Percentiles rank a stretch among this genome's conserved stretches.
These are phyloP conservation scores for Anabacerthia variegaticeps DNA, from an alignment of 2,797 vertebrate species.

Conservation along the genomic window DNA sequence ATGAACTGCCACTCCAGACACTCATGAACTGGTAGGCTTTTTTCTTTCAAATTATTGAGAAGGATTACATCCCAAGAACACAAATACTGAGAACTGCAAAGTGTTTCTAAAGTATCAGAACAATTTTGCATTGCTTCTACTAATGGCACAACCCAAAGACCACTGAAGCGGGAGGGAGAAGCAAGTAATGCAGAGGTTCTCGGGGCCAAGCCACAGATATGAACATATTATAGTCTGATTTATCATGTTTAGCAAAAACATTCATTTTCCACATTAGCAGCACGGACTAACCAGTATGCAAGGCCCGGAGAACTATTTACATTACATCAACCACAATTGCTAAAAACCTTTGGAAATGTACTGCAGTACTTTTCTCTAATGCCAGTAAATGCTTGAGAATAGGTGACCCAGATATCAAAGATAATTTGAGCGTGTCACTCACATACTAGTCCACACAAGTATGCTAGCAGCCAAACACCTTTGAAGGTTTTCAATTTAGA, in stretches of 20 bases:
- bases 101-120: background rate
- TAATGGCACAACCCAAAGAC: background rate
- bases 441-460: background rate
- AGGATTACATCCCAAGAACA: background rate
- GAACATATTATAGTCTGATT: background rate
- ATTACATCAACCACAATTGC: background rate
- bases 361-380: background rate
- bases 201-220: background rate
- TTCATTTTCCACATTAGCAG: background rate
- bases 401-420: background rate
- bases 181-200: background rate
- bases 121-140: background rate
- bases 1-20: background rate
- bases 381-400: background rate
- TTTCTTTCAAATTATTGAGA: background rate
- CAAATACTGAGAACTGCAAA: background rate
- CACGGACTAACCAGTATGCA: background rate
- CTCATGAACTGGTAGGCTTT: background rate
- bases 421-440: background rate
- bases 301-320: background rate
- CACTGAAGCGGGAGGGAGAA: background rate
- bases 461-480: background rate
- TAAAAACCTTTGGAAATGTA: slow-evolving; percentile 20
- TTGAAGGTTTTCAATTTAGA: background rate
- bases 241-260: background rate